Conservation (phyloP, 2,888 invertebrate genomes). For the Aricia artaxerxes region DNA sequence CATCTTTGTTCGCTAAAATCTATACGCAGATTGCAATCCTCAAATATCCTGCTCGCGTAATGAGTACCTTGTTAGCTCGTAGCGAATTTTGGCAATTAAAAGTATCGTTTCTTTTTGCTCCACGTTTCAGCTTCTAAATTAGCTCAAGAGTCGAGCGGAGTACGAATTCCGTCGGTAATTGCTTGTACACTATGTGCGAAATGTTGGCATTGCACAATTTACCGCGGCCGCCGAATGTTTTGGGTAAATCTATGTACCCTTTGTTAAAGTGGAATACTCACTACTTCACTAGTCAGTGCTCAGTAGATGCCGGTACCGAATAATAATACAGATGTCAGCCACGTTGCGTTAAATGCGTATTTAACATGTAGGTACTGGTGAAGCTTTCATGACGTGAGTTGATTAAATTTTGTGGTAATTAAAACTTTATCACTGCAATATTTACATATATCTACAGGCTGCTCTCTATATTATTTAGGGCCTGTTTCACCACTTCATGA, state of each 20-base stretch:
- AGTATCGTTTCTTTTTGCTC: slow-evolving; percentile 22
- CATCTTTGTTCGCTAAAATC: neutral
- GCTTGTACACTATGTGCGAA: slow-evolving; percentile 22
- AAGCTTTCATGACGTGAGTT: slow-evolving; percentile 10
- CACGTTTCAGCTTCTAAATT: slow-evolving; percentile 12
- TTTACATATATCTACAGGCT: neutral
- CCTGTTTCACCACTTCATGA: too few relatives aligned
- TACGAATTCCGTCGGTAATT: neutral
- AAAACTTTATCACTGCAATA: neutral
- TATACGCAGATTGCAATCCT: neutral
- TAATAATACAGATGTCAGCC: slow-evolving; percentile 10
- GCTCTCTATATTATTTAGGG: too few relatives aligned
- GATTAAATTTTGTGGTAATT: slow-evolving; percentile 7
- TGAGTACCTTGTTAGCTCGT: neutral
- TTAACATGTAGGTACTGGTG: neutral
- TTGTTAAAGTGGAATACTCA: neutral
- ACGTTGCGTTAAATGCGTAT: neutral
- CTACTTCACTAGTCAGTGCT: neutral
- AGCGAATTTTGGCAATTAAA: neutral
- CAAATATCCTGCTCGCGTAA: neutral
- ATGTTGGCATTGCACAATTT: slow-evolving; percentile 13
- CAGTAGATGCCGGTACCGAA: neutral
- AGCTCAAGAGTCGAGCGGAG: slow-evolving; percentile 7
- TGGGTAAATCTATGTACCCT: slow-evolving; percentile 7
- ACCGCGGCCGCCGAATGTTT: neutral